Percentiles rank a stretch among this genome's conserved stretches.
Evolutionary conservation across 2,113 vertebrate genomes (phyloP).

Genomic region (Hucho hucho): DNA sequence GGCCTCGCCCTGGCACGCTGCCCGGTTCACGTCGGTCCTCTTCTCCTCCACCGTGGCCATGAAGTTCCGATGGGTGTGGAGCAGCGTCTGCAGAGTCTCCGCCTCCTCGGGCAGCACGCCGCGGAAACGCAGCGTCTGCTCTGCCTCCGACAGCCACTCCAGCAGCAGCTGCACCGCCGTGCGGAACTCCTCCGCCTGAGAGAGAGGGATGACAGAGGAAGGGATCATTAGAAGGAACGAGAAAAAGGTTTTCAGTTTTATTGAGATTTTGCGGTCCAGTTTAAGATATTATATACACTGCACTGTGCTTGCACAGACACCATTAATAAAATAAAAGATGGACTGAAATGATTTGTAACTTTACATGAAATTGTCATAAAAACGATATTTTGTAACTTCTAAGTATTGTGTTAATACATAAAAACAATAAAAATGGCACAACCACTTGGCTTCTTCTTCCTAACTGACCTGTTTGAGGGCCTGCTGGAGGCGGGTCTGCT

Average conservation of each 20-base stretch:
- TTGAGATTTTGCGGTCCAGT: too few species aligned
- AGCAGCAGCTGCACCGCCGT: slow-evolving; percentile 87
- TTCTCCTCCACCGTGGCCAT: slow-evolving; percentile 98
- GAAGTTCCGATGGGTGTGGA: slow-evolving; percentile 90
- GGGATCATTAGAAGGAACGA: neutral
- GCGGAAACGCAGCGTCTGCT: slow-evolving; percentile 94
- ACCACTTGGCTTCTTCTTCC: too few species aligned
- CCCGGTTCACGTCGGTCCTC: slow-evolving; percentile 84
- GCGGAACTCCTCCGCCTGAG: slow-evolving; percentile 93
- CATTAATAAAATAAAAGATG: too few species aligned
- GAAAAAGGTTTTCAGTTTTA: neutral
- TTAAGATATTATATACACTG: too few species aligned
- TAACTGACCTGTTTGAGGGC: slow-evolving; percentile 89
- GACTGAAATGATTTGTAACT: too few species aligned
- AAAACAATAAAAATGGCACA: too few species aligned
- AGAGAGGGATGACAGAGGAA: neutral
- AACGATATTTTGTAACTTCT: too few species aligned
- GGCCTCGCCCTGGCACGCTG: slow-evolving; percentile 89
- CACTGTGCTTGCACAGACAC: too few species aligned
- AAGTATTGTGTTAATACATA: too few species aligned
- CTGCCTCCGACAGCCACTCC: slow-evolving; percentile 97
- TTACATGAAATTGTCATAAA: too few species aligned
- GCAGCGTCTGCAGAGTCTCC: slow-evolving; percentile 87
- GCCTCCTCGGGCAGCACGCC: slow-evolving; percentile 92
- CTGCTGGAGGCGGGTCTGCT: slow-evolving; percentile 91